These are phyloP conservation scores for Simalia tracyae DNA, from an alignment of 2,797 vertebrate genomes.

Conservation along the genomic window DNA sequence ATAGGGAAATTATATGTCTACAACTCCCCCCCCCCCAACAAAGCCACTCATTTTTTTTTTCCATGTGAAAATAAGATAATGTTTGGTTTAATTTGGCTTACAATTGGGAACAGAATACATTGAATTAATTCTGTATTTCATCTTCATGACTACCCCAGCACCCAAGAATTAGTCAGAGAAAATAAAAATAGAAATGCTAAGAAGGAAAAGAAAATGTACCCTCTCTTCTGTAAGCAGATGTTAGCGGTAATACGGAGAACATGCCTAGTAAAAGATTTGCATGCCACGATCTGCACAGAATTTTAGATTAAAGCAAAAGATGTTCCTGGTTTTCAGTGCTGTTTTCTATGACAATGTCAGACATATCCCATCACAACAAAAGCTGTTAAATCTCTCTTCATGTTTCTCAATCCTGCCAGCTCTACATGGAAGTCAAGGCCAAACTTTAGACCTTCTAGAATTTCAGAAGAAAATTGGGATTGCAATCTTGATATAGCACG, in stretches of 20 bases:
- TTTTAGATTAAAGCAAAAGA: constrained; percentile 4
- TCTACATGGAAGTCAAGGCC: neutral
- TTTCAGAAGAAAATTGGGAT: neutral
- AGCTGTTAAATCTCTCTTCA: neutral
- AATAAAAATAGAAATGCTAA: neutral
- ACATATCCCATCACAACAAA: neutral
- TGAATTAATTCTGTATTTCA: constrained; percentile 19
- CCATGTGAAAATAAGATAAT: neutral
- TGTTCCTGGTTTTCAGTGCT: neutral
- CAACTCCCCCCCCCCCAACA: too few species aligned
- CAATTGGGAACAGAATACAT: neutral
- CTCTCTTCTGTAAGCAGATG: constrained; percentile 54
- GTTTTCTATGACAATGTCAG: neutral
- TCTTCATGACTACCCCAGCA: neutral
- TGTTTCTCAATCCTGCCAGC: neutral
- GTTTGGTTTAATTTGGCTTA: constrained; percentile 8
- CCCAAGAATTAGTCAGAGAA: neutral
- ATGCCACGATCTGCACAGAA: constrained; percentile 20
- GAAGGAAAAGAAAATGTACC: constrained; percentile 29
- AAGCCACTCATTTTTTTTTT: rapidly evolving
- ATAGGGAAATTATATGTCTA: constrained; percentile 3
- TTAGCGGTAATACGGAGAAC: constrained; percentile 26
- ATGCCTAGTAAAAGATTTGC: constrained; percentile 45
- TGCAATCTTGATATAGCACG: neutral
- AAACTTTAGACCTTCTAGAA: neutral